Conservation (phyloP, 2,113 vertebrate species). For the Meleagris gallopavo region DNA sequence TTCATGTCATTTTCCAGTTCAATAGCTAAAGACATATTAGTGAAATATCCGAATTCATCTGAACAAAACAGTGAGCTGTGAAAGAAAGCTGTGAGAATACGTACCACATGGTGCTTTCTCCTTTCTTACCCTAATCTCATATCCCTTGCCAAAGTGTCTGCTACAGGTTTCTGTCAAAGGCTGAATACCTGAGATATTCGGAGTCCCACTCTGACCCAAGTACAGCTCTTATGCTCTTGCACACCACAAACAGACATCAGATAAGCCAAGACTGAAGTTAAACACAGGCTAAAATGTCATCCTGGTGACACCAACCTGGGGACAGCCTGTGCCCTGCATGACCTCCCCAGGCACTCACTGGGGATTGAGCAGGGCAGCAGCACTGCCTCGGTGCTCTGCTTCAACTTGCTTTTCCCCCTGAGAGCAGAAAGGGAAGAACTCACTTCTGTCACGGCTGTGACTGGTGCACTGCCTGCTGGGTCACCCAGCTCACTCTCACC, state of each 20-base stretch:
- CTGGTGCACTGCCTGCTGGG: neutral
- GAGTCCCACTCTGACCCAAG: neutral
- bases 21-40: neutral
- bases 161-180: neutral
- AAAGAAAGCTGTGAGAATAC: neutral
- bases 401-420: neutral
- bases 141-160: neutral
- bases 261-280: neutral
- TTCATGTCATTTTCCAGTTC: neutral
- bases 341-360: neutral
- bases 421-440: neutral
- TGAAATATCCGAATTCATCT: neutral
- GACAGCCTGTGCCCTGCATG: neutral
- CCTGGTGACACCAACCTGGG: neutral
- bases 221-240: neutral
- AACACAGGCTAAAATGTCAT: neutral
- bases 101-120: neutral
- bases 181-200: neutral
- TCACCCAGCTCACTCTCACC: neutral
- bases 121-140: neutral
- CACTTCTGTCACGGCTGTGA: neutral
- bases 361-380: neutral
- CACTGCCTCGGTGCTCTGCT: neutral
- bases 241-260: accelerated
- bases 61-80: neutral